phyloP scores from a whole-genome alignment of 2,888 invertebrate genomes.

The Brenthis hecate region DNA sequence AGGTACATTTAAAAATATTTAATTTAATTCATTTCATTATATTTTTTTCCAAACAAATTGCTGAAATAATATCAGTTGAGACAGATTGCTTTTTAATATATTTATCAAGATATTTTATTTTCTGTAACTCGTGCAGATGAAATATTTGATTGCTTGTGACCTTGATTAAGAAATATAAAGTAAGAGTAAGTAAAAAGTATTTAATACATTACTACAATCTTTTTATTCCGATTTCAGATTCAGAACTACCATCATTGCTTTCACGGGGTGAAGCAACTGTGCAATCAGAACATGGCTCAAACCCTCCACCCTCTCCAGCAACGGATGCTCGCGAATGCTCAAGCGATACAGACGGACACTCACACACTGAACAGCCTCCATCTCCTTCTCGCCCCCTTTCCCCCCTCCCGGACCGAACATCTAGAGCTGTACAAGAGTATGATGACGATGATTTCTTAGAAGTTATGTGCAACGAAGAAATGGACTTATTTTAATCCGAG shows the following conservation, averaged over 20 bases:
- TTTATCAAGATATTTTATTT: too few relatives aligned
- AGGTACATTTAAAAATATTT: conserved; percentile 49
- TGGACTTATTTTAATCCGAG: conserved; percentile 85
- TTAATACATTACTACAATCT: background rate
- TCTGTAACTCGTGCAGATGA: too few relatives aligned
- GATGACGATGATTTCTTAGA: conserved; percentile 89
- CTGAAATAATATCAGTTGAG: too few relatives aligned
- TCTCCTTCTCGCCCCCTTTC: conserved; percentile 42
- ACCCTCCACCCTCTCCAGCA: conserved; percentile 92
- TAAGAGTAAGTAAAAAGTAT: too few relatives aligned
- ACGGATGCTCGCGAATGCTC: conserved; percentile 87
- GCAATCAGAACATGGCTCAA: conserved; percentile 83
- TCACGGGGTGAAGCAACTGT: conserved; percentile 83
- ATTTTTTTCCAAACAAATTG: too few relatives aligned
- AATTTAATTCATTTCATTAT: too few relatives aligned
- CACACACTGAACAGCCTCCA: conserved; percentile 63
- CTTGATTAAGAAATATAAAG: too few relatives aligned
- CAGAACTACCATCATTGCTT: conserved; percentile 84
- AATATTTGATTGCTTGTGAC: too few relatives aligned
- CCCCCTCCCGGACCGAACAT: conserved; percentile 53
- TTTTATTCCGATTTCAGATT: conserved; percentile 58
- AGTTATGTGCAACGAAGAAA: conserved; percentile 86
- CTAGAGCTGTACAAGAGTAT: conserved; percentile 58
- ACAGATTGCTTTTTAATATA: too few relatives aligned
- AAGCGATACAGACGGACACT: conserved; percentile 83